Base-by-base conservation (phyloP, 2,888 invertebrate species). In the Cephus rjabovi region DNA sequence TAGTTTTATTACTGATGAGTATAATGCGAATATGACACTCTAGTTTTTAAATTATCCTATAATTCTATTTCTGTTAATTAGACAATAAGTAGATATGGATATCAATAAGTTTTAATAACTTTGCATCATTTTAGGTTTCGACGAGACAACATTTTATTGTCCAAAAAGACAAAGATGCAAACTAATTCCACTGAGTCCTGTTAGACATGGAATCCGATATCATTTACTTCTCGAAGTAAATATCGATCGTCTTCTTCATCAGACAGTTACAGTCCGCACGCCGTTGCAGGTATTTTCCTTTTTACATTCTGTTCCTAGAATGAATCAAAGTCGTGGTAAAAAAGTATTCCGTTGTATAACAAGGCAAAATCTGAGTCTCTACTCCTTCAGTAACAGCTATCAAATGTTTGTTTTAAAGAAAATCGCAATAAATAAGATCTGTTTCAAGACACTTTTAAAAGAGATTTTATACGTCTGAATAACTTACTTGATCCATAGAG, bases 211-310 rank as follows among this genome's bases (percentile, higher is more conserved):
- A 9, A 93, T 94, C 30, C 93, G 95, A 71, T 96, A 96, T 91
- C 94, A 96, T 89, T 92, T 96, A 76, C 93, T 95, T 1, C 94
- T 95, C 35, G 95, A 95, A 83, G 94, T 96, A 11, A 93, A 93
- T 40, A 94, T 94, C 9, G 94, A 94, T 81, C 93, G 93, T 81
- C 93, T 92, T 83, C 86, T 90, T 71, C 93, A 93, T 76, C 89
- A 93, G 79, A 92, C 89, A 6, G 94, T 97, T 73, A 93, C 94
- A 0, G 93, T 96, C 37, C 92, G 95, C 80, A 96, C 97, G 1
- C 97, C 97, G 0, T 90, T 97, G 70, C 95, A 96, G 94, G 96
- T 96, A 91, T 86, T 56, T 40, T 40, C 40, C 11, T 4, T 11
- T 33, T n/a, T 71, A 12, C n/a, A 35, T 34, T 34, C 56, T 35